These are phyloP conservation scores for Macheiramphus alcinus DNA, from an alignment of 2,113 vertebrate genomes.

Conservation along the genomic window DNA sequence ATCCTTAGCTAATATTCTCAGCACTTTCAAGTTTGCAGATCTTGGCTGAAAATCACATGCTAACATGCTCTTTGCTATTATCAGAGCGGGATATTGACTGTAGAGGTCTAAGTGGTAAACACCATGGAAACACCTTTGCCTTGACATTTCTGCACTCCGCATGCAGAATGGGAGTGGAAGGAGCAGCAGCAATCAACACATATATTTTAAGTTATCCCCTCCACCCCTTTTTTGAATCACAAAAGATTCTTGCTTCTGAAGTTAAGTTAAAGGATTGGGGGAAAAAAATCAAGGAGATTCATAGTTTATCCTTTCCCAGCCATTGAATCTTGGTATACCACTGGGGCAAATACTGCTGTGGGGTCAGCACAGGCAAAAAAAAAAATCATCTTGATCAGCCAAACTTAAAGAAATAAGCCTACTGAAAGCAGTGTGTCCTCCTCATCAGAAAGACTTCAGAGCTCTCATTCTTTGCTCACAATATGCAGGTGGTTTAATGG, in stretches of 20 bases:
- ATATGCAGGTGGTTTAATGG: not conserved
- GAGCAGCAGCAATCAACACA: not conserved
- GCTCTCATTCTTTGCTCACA: not conserved
- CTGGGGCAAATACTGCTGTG: not conserved
- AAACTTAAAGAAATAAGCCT: not conserved
- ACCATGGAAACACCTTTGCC: conserved; percentile 49
- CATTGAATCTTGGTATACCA: not conserved
- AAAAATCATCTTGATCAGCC: not conserved
- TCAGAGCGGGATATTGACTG: not conserved
- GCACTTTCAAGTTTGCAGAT: not conserved
- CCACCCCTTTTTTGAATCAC: not conserved
- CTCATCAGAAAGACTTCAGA: not conserved
- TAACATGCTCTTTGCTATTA: not conserved
- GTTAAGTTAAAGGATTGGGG: not conserved
- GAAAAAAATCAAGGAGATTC: not conserved
- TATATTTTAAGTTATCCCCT: not conserved
- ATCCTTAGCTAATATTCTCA: not conserved
- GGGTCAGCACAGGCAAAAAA: not conserved
- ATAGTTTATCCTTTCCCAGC: not conserved
- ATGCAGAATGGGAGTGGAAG: not conserved
- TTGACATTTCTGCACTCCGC: not conserved
- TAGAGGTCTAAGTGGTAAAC: conserved; percentile 21
- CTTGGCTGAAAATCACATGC: not conserved
- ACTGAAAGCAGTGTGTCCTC: not conserved
- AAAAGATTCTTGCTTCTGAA: not conserved